These are phyloP conservation scores for Oostethus manadensis DNA, from an alignment of 2,113 vertebrate species.

Conservation along the genomic window DNA sequence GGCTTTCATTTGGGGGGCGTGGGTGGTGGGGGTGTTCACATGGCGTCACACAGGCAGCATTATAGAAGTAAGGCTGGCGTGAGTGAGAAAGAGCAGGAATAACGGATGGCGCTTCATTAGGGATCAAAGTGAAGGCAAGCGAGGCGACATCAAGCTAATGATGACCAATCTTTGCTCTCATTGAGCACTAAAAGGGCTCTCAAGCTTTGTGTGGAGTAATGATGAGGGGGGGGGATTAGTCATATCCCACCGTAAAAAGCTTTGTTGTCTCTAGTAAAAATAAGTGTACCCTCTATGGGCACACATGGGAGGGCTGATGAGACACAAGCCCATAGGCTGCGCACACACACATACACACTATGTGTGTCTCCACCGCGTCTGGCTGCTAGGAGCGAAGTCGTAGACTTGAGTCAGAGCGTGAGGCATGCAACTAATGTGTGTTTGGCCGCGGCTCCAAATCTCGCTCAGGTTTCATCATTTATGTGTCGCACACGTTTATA, in stretches of 20 bases:
- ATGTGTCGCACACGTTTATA: constrained; percentile 48
- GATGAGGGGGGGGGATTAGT: constrained; percentile 39
- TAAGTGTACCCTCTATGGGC: constrained; percentile 62
- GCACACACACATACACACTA: constrained; percentile 9
- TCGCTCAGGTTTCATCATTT: constrained; percentile 43
- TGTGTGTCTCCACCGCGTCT: constrained; percentile 27
- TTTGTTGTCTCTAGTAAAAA: constrained; percentile 69
- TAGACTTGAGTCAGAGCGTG: constrained; percentile 40
- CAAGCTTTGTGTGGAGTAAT: constrained; percentile 57
- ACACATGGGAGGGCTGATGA: constrained; percentile 58
- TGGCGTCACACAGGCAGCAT: constrained; percentile 44
- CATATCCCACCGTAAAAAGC: constrained; percentile 57
- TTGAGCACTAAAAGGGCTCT: constrained; percentile 51
- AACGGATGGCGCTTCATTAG: constrained; percentile 62
- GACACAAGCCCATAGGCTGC: constrained; percentile 16
- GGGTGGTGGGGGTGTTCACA: constrained; percentile 35
- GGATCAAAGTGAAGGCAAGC: constrained; percentile 61
- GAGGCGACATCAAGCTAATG: constrained; percentile 61
- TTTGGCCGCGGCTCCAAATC: constrained; percentile 37
- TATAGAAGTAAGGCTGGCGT: constrained; percentile 62
- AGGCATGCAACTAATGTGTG: constrained; percentile 33
- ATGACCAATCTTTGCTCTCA: constrained; percentile 54
- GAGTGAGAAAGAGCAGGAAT: constrained; percentile 64
- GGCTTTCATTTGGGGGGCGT: constrained; percentile 1
- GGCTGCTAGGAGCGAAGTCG: constrained; percentile 36